phyloP scores from a whole-genome alignment of 2,888 invertebrate species.

The Melanostoma mellinum region DNA sequence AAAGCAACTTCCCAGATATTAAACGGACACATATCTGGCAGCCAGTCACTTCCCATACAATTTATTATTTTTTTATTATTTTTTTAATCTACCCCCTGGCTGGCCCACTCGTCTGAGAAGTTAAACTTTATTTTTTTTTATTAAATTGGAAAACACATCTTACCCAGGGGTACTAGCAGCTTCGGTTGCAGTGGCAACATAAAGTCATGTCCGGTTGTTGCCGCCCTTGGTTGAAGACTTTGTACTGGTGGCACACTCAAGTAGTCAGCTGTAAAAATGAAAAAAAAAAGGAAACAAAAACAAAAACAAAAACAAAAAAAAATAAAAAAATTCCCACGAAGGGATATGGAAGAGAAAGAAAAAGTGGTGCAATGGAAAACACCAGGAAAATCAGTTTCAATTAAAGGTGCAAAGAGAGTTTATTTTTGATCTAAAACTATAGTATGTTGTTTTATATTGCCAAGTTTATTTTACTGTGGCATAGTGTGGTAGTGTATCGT shows the following conservation, averaged over 20 bases:
- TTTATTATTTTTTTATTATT: constrained; percentile 36
- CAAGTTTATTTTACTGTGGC: constrained; percentile 23
- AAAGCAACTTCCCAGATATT: neutral
- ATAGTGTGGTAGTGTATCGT: constrained; percentile 15
- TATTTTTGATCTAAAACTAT: constrained; percentile 54
- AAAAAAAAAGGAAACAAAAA: constrained; percentile 37
- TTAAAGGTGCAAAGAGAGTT: constrained; percentile 58
- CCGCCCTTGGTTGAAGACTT: constrained; percentile 87
- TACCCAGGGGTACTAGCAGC: constrained; percentile 83
- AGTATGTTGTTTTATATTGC: constrained; percentile 25
- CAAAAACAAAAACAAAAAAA: constrained; percentile 14
- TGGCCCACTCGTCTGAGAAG: constrained; percentile 48
- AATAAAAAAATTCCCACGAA: constrained; percentile 16
- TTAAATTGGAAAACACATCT: constrained; percentile 74
- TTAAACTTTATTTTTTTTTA: constrained; percentile 44
- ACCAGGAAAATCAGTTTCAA: constrained; percentile 71
- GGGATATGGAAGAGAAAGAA: constrained; percentile 42
- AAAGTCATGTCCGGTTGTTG: constrained; percentile 88
- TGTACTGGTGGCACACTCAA: constrained; percentile 82
- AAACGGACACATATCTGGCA: constrained; percentile 20
- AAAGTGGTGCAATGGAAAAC: constrained; percentile 62
- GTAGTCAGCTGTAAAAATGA: constrained; percentile 83
- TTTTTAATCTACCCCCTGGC: constrained; percentile 35
- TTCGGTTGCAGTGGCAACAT: constrained; percentile 89
- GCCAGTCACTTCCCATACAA: constrained; percentile 24